Evolutionary conservation across 2,888 invertebrate species (phyloP), one percentile per base, ranked within the genome.

Genomic region (Cremastobaeus sp.): DNA sequence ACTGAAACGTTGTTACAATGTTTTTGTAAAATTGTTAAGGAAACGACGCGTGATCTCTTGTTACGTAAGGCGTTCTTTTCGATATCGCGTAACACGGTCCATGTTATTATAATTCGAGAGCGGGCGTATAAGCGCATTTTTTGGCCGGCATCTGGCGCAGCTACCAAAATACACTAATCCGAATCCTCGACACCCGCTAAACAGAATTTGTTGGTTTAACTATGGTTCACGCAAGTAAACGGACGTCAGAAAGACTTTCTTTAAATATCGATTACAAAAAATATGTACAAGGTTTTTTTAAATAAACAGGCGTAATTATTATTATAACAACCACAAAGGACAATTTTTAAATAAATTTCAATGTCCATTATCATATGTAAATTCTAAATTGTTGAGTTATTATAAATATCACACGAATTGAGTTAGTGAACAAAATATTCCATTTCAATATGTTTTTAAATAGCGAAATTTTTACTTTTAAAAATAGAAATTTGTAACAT

Each of bases 111-210:
- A 55, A 66, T 72, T 60, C 48, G 60, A 59, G 65, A 69, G 47
- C 60, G 69, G 54, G 69, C 39, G 55, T 66, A 73, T 62, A 62
- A 70, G 55, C 66, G 55, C 60, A 73, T 60, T 73, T 70, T 73
- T 66, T 73, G 72, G 65, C 62, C 59, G 65, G 66, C 72, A 66
- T 73, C 66, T 66, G 72, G 72, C 72, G 32, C 66, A 66, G 72
- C 55, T 60, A 66, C 72, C 60, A 66, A 72, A 66, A 72, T 66
- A 66, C 52, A 72, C 65, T 54, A 60, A 72, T 66, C 65, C 43
- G 35, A 66, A 72, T 59, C 65, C 59, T 72, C 62, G 43, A 72
- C 57, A 60, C 65, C 39, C 65, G 59, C 60, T 47, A 60, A 72
- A 65, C 65, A 41, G 64, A 47, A 57, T 71, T 64, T 57, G 55